Evolutionary conservation across 1,140 invertebrate species (phyloP).

Genomic region (Papilio aristodemus): DNA sequence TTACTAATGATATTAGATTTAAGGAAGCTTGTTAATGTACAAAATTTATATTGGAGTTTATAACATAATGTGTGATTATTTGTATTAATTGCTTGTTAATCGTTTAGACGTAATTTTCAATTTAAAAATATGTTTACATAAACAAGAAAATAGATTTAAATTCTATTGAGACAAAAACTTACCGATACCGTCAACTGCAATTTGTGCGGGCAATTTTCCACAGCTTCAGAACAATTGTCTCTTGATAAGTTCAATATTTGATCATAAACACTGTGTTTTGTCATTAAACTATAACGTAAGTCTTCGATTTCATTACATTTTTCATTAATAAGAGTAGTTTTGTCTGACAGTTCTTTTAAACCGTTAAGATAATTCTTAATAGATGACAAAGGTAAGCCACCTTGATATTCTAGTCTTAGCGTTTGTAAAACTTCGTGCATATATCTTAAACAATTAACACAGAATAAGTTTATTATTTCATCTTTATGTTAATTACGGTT

Average conservation of each 20-base stretch:
- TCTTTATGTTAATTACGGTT: too few relatives aligned
- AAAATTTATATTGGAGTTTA: too few relatives aligned
- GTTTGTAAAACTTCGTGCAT: conserved; percentile 63
- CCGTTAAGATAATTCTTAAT: conserved; percentile 65
- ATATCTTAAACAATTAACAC: conserved; percentile 51
- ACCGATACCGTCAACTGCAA: conserved; percentile 64
- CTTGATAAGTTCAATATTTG: conserved; percentile 62
- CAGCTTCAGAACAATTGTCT: conserved; percentile 54
- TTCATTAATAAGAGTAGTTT: conserved; percentile 55
- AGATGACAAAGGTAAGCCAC: conserved; percentile 61
- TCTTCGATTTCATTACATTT: conserved; percentile 67
- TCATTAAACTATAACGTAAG: conserved; percentile 57
- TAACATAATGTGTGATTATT: too few relatives aligned
- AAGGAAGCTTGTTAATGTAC: too few relatives aligned
- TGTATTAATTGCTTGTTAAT: too few relatives aligned
- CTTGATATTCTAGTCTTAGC: conserved; percentile 72
- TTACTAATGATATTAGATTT: not conserved
- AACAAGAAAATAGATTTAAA: too few relatives aligned
- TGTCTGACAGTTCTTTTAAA: conserved; percentile 54
- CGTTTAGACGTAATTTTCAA: not conserved
- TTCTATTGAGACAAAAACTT: conserved; percentile 33
- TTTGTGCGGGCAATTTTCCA: conserved; percentile 63
- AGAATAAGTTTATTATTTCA: too few relatives aligned
- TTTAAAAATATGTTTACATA: conserved; percentile 5
- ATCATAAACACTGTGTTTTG: conserved; percentile 64